These are phyloP conservation scores for Dendroctonus valens DNA, from an alignment of 1,140 invertebrate genomes.

Conservation along the genomic window DNA sequence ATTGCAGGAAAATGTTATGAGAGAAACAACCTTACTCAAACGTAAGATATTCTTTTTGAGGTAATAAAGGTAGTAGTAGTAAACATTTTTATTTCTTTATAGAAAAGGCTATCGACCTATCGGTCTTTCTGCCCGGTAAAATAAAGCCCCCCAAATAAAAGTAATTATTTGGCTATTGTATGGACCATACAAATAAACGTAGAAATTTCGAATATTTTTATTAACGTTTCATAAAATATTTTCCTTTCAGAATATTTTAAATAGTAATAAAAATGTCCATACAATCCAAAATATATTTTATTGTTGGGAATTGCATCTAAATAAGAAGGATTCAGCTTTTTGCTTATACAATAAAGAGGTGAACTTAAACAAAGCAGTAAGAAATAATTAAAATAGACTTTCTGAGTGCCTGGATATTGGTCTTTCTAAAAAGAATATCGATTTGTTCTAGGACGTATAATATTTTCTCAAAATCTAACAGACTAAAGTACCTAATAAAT, in stretches of 20 bases:
- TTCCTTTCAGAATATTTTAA: too few relatives aligned
- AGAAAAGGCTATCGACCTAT: neutral
- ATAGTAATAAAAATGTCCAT: too few relatives aligned
- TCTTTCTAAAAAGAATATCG: neutral
- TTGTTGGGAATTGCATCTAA: too few relatives aligned
- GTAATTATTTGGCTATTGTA: neutral
- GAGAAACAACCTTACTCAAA: neutral
- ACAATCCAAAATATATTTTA: too few relatives aligned
- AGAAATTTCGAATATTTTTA: neutral
- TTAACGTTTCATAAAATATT: too few relatives aligned
- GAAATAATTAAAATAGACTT: neutral
- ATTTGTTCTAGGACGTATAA: neutral
- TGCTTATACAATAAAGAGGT: neutral
- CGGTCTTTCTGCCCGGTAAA: neutral
- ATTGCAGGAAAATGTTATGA: slow-evolving; percentile 12
- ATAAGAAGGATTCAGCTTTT: too few relatives aligned
- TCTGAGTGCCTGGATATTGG: neutral
- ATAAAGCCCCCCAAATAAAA: too few relatives aligned
- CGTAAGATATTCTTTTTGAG: slow-evolving; percentile 1
- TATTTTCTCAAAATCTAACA: neutral
- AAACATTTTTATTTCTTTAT: too few relatives aligned
- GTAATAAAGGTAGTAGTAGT: neutral
- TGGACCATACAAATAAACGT: neutral
- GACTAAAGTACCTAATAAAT: neutral
- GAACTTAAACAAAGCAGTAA: neutral